Conservation (phyloP, 2,113 vertebrate species). For the Actenoides hombroni region DNA sequence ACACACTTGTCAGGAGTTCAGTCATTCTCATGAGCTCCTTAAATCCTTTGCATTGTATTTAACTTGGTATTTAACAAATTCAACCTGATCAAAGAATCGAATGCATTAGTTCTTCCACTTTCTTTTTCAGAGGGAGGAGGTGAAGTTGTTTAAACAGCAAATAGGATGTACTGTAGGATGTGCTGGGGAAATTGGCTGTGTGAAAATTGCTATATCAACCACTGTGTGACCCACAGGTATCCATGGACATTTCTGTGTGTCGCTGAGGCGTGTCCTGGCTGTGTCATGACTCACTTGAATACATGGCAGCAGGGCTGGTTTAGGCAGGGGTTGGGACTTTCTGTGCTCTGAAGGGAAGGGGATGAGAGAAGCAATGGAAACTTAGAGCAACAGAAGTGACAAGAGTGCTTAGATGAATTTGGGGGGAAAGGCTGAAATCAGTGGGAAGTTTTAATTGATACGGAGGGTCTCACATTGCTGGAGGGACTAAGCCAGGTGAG, state of each 20-base stretch:
- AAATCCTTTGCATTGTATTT: background rate
- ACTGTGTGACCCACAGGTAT: background rate
- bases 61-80: background rate
- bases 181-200: background rate
- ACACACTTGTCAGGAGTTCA: background rate
- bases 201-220: background rate
- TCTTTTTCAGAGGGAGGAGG: background rate
- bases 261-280: background rate
- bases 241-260: background rate
- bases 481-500: background rate
- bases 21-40: background rate
- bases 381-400: background rate
- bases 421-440: background rate
- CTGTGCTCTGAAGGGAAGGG: background rate
- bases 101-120: background rate
- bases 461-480: fast-evolving
- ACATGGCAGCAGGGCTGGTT: background rate
- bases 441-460: background rate
- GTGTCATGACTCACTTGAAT: background rate
- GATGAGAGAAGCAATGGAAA: background rate
- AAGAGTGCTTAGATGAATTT: background rate
- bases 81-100: background rate
- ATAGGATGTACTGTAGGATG: background rate
- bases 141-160: background rate
- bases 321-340: background rate